Percentiles rank a stretch among this genome's conserved stretches.
Conservation (phyloP, 64 coral and sea anemone genomes). For the Montipora capricornis region DNA sequence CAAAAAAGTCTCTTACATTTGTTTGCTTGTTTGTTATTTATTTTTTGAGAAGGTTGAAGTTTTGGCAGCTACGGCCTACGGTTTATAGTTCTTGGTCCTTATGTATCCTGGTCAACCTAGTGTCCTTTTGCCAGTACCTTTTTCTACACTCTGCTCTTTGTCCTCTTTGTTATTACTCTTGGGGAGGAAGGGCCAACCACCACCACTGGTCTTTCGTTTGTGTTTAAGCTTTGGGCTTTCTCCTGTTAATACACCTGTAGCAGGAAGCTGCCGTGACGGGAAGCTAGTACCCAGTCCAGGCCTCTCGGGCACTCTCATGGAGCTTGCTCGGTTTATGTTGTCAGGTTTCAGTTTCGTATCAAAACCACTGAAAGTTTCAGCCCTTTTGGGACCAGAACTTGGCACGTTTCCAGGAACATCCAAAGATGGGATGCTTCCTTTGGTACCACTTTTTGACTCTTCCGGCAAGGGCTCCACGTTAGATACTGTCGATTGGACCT, state of each 20-base stretch:
- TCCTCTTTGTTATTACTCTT: slow-evolving; percentile 77
- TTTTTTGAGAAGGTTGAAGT: no score
- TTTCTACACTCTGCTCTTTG: slow-evolving; percentile 42
- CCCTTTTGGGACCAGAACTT: slow-evolving; percentile 79
- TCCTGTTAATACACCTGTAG: background rate
- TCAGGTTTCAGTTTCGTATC: slow-evolving; percentile 85
- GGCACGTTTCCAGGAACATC: slow-evolving; percentile 28
- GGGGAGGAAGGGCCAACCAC: slow-evolving; percentile 59
- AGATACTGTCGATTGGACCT: slow-evolving; percentile 45
- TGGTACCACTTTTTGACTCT: slow-evolving; percentile 21
- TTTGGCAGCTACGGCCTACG: no score
- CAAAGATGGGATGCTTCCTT: slow-evolving; percentile 23
- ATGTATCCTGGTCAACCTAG: background rate
- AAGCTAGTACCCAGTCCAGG: slow-evolving; percentile 38
- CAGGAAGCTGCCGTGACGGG: slow-evolving; percentile 59
- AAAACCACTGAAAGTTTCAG: slow-evolving; percentile 93
- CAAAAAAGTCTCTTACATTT: no score
- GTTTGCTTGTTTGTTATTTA: no score
- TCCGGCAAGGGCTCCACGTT: slow-evolving; percentile 38
- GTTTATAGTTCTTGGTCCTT: no score
- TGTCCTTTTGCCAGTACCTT: slow-evolving; percentile 6
- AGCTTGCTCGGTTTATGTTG: slow-evolving; percentile 77
- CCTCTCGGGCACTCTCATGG: slow-evolving; percentile 85
- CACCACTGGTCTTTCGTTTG: slow-evolving; percentile 85
- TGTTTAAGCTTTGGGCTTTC: slow-evolving; percentile 82